phyloP scores from a whole-genome alignment of 2,113 vertebrate species.

The Microtus richardsoni region DNA sequence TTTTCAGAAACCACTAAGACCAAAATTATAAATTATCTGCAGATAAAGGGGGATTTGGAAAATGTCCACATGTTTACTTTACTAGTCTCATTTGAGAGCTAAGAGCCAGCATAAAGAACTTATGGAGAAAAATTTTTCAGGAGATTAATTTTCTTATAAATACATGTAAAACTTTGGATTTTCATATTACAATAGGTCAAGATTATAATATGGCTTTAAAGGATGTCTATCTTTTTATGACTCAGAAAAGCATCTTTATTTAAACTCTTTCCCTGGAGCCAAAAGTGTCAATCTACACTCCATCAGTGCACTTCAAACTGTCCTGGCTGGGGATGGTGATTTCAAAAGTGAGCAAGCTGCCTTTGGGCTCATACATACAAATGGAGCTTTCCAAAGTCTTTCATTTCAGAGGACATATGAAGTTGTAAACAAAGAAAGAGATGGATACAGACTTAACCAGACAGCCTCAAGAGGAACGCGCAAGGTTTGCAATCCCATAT shows the following conservation, averaged over 20 bases:
- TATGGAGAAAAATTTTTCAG: not conserved
- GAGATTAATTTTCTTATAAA: not conserved
- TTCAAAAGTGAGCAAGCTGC: not conserved
- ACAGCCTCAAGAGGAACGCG: not conserved
- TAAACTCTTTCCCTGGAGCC: not conserved
- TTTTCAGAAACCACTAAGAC: not conserved
- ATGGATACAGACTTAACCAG: not conserved
- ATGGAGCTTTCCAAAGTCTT: not conserved
- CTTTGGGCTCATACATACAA: not conserved
- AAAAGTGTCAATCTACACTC: not conserved
- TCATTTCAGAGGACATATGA: not conserved
- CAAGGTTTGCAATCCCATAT: not conserved
- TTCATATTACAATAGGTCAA: not conserved
- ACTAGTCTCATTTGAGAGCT: not conserved
- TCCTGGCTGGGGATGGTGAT: not conserved
- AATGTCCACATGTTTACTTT: not conserved
- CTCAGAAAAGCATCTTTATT: slow-evolving; percentile 11
- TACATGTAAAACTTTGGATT: not conserved
- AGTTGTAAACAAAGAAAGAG: not conserved
- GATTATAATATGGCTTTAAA: not conserved
- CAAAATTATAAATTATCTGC: slow-evolving; percentile 7
- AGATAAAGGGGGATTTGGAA: not conserved
- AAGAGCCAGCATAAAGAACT: not conserved
- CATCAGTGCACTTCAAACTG: not conserved
- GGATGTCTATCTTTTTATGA: slow-evolving; percentile 14